phyloP scores from a whole-genome alignment of 2,888 invertebrate species.

The Hypselothyrea guttata region DNA sequence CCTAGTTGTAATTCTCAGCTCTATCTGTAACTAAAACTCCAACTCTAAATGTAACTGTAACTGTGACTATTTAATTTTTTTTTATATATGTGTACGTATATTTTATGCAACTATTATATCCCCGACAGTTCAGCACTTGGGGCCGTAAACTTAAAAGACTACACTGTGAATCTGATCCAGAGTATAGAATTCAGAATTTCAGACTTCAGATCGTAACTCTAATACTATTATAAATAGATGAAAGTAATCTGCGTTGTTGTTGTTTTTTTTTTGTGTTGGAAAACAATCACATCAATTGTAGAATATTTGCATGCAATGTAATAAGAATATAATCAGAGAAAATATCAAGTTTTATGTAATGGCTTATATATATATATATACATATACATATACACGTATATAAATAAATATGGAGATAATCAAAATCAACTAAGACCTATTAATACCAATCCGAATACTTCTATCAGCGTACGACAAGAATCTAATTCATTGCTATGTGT shows the following conservation, averaged over 20 bases:
- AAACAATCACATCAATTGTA: slow-evolving; percentile 27
- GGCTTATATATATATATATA: neutral
- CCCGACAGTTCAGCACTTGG: slow-evolving; percentile 30
- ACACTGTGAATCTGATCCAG: slow-evolving; percentile 34
- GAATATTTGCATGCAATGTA: slow-evolving; percentile 37
- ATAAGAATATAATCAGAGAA: neutral
- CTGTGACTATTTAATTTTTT: slow-evolving; percentile 16
- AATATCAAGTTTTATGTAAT: neutral
- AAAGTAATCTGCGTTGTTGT: slow-evolving; percentile 3
- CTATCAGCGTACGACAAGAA: slow-evolving; percentile 23
- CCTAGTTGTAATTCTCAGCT: slow-evolving; percentile 19
- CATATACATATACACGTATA: neutral
- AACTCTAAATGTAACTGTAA: slow-evolving; percentile 27
- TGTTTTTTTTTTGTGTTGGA: slow-evolving; percentile 30
- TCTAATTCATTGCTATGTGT: slow-evolving; percentile 4
- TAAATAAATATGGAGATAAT: slow-evolving; percentile 10
- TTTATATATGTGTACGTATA: slow-evolving; percentile 14
- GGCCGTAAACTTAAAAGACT: slow-evolving; percentile 57
- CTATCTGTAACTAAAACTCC: slow-evolving; percentile 34
- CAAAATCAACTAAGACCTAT: slow-evolving; percentile 15
- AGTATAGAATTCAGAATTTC: slow-evolving; percentile 32
- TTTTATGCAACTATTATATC: slow-evolving; percentile 34
- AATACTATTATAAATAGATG: neutral
- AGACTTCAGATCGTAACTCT: slow-evolving; percentile 24
- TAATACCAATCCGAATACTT: slow-evolving; percentile 29